Evolutionary conservation across 2,113 vertebrate genomes (phyloP).

Genomic region (Colossoma macropomum): DNA sequence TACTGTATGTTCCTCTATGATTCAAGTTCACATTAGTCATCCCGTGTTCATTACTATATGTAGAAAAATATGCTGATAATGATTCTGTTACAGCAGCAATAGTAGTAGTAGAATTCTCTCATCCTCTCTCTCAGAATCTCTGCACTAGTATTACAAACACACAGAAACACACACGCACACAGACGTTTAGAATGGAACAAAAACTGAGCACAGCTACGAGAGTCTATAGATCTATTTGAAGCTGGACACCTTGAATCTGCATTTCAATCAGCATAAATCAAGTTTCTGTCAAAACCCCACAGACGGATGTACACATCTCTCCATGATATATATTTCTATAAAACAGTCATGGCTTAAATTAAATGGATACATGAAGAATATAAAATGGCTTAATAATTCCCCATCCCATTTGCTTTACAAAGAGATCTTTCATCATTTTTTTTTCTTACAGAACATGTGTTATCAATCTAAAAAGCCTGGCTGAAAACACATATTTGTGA

Average conservation of each 20-base stretch:
- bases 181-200: conserved; percentile 72
- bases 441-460: conserved; percentile 51
- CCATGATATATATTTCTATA: conserved; percentile 71
- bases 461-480: conserved; percentile 49
- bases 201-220: conserved; percentile 68
- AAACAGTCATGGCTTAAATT: conserved; percentile 79
- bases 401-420: conserved; percentile 66
- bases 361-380: conserved; percentile 65
- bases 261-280: conserved; percentile 67
- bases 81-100: conserved; percentile 67
- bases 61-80: conserved; percentile 72
- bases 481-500: conserved; percentile 51
- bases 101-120: conserved; percentile 45
- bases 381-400: conserved; percentile 63
- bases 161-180: conserved; percentile 67
- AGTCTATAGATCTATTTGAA: conserved; percentile 64
- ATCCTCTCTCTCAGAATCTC: conserved; percentile 46
- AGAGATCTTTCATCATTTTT: conserved; percentile 42
- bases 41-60: conserved; percentile 53
- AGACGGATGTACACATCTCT: conserved; percentile 69
- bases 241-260: conserved; percentile 71
- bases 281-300: conserved; percentile 63
- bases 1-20: conserved; percentile 56
- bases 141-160: conserved; percentile 58
- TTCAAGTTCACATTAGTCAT: conserved; percentile 49